These are phyloP conservation scores for Macaria liturata DNA, from an alignment of 2,888 invertebrate genomes.

Conservation along the genomic window DNA sequence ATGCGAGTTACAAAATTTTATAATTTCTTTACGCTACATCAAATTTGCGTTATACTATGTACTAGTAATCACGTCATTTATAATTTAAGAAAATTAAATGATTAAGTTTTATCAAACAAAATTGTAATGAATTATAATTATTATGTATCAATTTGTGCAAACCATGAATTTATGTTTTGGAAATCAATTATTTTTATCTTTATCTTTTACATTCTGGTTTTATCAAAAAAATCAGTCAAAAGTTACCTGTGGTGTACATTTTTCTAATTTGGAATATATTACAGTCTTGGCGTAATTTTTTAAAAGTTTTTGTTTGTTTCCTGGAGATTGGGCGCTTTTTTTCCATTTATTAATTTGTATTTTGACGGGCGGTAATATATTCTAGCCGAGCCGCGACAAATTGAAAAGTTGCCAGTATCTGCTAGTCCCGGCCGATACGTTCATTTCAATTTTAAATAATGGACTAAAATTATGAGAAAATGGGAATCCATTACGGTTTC, in stretches of 20 bases:
- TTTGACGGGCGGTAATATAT: constrained; percentile 52
- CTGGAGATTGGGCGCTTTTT: constrained; percentile 38
- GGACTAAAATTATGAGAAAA: constrained; percentile 38
- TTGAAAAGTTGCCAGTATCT: constrained; percentile 52
- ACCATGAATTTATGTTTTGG: too few relatives aligned
- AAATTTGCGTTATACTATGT: too few relatives aligned
- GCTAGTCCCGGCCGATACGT: constrained; percentile 40
- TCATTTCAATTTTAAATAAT: constrained; percentile 52
- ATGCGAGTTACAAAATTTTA: too few relatives aligned
- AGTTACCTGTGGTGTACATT: constrained; percentile 10
- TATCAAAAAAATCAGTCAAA: background rate
- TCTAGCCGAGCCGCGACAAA: constrained; percentile 40
- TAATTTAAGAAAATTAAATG: too few relatives aligned
- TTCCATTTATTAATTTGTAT: constrained; percentile 56
- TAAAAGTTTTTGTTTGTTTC: constrained; percentile 62
- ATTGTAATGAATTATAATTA: too few relatives aligned
- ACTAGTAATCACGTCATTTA: too few relatives aligned
- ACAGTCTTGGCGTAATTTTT: constrained; percentile 48
- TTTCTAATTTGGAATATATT: constrained; percentile 63
- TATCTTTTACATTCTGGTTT: too few relatives aligned
- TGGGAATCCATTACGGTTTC: constrained; percentile 21
- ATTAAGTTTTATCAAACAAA: too few relatives aligned
- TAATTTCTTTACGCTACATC: too few relatives aligned
- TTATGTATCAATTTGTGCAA: too few relatives aligned
- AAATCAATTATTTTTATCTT: too few relatives aligned